Evolutionary conservation across 2,797 vertebrate species (phyloP), one percentile per base, ranked within the genome.

Genomic region (Heteromormyrus szaboi): DNA sequence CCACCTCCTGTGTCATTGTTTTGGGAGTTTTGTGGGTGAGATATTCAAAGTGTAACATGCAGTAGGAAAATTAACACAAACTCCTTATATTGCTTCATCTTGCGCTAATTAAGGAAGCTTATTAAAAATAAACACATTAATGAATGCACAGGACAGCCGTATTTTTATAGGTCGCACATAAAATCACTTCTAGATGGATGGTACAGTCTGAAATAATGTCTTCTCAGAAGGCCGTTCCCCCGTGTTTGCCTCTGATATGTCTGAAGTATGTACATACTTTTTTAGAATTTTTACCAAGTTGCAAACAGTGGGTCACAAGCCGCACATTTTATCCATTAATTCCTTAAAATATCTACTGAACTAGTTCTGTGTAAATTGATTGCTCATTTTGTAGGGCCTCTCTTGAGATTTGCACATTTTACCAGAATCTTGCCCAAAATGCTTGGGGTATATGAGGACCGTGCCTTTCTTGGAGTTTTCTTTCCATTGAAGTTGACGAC

Each of bases 331-430:
- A 84, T 84, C 46, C 22, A 53, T 50, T 85, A 29, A 85, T 85
- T n/a, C 83, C 83, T 85, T 85, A 29, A 46, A 85, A 29, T 85
- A 29, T 85, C 83, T 33, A 44, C 72, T 79, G 72, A 79, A 79
- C 72, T 79, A 79, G 33, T 79, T 85, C 83, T 85, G 46, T n/a
- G 5, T 51, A 85, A 50, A 85, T 51, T 50, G 22, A 50, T 51
- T 29, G 41, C 37, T 84, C 81, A 50, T 46, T 46, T 84, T 46
- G 48, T 25, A 33, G 83, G 9, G 46, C 1, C 22, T 48, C 83
- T 53, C 46, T 12, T 29, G 46, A 85, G 83, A 85, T 14, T 53
- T 85, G 83, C 25, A 85, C 37, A 79, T 79, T 79, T 79, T 44
- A 44, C 72, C 72, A 41, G 83, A 53, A 53, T 84, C 41, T 51